Evolutionary conservation across 2,113 vertebrate species (phyloP).

Genomic region (Cryptotis parvus): DNA sequence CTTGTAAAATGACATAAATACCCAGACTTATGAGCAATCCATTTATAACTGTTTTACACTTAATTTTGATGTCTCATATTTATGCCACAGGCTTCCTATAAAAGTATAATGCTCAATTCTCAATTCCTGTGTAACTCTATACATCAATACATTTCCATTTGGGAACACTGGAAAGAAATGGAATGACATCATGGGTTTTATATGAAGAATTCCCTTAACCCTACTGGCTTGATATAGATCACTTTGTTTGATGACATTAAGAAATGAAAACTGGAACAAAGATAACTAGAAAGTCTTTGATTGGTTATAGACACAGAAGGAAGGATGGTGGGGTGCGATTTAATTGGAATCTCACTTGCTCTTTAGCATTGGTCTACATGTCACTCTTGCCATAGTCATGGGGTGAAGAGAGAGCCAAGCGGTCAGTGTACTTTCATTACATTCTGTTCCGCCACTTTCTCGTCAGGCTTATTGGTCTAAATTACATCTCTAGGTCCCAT

Average conservation of each 20-base stretch:
- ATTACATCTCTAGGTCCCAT: neutral
- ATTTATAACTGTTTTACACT: constrained; percentile 25
- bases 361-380: neutral
- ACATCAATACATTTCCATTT: neutral
- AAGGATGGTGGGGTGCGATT: neutral
- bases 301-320: neutral
- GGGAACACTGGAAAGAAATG: constrained; percentile 22
- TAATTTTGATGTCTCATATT: neutral
- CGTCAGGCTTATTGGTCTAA: neutral
- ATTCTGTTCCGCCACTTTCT: neutral
- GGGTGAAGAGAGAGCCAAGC: neutral
- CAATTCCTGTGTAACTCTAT: constrained; percentile 27
- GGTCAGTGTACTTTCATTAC: neutral
- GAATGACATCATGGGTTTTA: neutral
- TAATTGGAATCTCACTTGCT: neutral
- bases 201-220: neutral
- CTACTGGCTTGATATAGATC: neutral
- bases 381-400: neutral
- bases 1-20: neutral
- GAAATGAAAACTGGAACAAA: constrained; percentile 37
- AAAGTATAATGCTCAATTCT: constrained; percentile 17
- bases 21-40: neutral
- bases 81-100: neutral
- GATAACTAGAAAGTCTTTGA: neutral
- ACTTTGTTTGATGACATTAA: neutral